Evolutionary conservation across 2,113 vertebrate genomes (phyloP).

Genomic region (Thamnophis sirtalis): DNA sequence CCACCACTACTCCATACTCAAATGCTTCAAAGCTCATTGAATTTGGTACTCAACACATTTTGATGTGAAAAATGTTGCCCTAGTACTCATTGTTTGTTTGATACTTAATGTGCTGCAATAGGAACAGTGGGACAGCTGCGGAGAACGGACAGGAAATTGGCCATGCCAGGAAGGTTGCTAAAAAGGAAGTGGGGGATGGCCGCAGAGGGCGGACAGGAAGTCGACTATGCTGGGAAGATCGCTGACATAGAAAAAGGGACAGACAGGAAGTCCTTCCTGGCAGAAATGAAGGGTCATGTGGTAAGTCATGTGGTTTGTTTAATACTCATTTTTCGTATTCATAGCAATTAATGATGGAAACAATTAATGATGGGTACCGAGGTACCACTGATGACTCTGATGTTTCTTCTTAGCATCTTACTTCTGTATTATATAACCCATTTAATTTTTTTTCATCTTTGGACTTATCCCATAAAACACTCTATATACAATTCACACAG

Average conservation of each 20-base stretch:
- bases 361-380: neutral
- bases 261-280: neutral
- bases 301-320: neutral
- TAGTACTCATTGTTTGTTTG: neutral
- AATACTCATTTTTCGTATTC: neutral
- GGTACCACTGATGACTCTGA: neutral
- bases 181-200: neutral
- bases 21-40: neutral
- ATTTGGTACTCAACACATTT: neutral
- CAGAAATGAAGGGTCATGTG: neutral
- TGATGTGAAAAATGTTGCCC: neutral
- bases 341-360: neutral
- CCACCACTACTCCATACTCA: neutral
- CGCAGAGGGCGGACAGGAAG: neutral
- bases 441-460: neutral
- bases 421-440: neutral
- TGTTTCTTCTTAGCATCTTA: neutral
- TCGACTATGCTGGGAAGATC: neutral
- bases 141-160: neutral
- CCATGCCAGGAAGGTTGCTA: neutral
- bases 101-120: neutral
- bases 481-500: neutral
- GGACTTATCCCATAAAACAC: neutral
- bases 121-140: neutral
- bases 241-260: neutral